A percentile compares a stretch with the other conserved stretches of the same genome.
Conservation (phyloP, 2,113 vertebrate species). For the Pterocles orientalis region DNA sequence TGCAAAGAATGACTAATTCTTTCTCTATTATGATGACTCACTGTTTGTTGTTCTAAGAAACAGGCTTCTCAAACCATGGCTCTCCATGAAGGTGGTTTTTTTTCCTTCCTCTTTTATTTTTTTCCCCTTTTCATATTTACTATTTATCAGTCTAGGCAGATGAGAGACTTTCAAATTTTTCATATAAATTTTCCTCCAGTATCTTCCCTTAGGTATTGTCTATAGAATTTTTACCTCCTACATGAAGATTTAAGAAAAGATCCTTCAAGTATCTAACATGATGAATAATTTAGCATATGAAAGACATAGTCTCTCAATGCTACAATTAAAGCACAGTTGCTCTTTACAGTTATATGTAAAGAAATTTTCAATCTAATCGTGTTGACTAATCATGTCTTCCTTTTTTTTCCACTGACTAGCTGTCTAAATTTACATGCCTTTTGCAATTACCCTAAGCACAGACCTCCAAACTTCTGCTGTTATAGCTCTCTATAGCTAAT, state of each 20-base stretch:
- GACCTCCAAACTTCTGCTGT: not conserved
- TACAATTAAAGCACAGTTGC: constrained; percentile 47
- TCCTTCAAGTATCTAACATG: constrained; percentile 6
- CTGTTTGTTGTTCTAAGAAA: constrained; percentile 65
- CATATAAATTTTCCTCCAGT: not conserved
- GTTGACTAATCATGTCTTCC: constrained; percentile 32
- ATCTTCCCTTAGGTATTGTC: constrained; percentile 2
- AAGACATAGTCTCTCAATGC: constrained; percentile 53
- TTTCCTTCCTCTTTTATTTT: not conserved
- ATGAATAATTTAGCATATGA: constrained; percentile 64
- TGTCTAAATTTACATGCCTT: constrained; percentile 27
- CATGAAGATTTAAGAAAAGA: constrained; percentile 28
- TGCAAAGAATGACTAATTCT: constrained; percentile 68
- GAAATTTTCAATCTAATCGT: constrained; percentile 31
- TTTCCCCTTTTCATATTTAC: not conserved
- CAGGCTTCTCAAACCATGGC: constrained; percentile 23
- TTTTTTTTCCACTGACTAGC: constrained; percentile 17
- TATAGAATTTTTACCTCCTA: constrained; percentile 22
- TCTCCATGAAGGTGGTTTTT: not conserved
- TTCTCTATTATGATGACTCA: constrained; percentile 65
- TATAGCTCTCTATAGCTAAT: not conserved
- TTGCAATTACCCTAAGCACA: not conserved
- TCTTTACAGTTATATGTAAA: constrained; percentile 28
- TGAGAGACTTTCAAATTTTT: not conserved
- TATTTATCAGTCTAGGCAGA: constrained; percentile 35